A percentile compares a stretch with the other conserved stretches of the same genome.
Conservation (phyloP, 2,888 invertebrate genomes). For the Acanthosoma haemorrhoidale region DNA sequence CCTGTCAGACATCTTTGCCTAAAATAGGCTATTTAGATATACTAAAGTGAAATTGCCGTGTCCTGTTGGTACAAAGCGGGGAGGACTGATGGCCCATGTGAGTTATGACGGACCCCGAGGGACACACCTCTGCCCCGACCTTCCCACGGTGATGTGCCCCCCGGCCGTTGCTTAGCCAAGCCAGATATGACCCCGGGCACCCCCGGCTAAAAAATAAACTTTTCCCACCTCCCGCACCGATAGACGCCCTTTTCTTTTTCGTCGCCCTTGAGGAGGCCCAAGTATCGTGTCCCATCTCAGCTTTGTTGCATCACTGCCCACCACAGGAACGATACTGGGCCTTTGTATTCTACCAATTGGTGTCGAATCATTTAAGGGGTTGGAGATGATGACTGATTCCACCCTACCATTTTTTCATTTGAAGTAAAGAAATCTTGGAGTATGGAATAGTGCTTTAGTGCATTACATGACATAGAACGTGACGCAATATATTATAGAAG, state of each 20-base stretch:
- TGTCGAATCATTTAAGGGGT: no score
- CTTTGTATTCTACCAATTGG: background rate
- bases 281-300: no score
- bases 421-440: no score
- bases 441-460: no score
- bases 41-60: no score
- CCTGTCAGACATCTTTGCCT: no score
- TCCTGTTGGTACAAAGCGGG: no score
- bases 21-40: no score
- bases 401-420: no score
- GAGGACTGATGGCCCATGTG: background rate
- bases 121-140: background rate
- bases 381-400: no score
- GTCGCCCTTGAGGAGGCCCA: background rate
- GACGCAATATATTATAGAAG: no score
- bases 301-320: background rate
- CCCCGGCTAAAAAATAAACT: background rate
- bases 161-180: slow-evolving; percentile 2
- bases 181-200: slow-evolving; percentile 1
- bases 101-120: slow-evolving; percentile 5
- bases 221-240: background rate
- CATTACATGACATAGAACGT: no score
- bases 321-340: background rate
- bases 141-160: slow-evolving; percentile 22
- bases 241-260: background rate